Evolutionary conservation across 2,888 invertebrate genomes (phyloP), one percentile per base, ranked within the genome.

Genomic region (Habrosyne pyritoides): DNA sequence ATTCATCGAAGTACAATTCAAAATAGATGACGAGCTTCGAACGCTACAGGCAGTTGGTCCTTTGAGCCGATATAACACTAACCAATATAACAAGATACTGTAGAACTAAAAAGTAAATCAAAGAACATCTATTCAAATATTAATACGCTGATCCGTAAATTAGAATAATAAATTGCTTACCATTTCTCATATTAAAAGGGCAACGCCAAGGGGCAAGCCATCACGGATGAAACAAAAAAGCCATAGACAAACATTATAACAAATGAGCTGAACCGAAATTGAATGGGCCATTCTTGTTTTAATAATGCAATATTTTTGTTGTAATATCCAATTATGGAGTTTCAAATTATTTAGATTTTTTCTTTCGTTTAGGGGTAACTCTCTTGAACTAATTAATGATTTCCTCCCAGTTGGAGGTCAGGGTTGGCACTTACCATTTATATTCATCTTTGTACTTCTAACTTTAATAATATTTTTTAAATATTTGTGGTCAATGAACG

Each of bases 361-460:
- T 84, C 79, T 79, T 82, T 83, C 74, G 75, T 82, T 78, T 77
- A 75, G 79, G 84, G 86, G 83, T 81, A 86, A 84, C 78, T 83
- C 75, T 75, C 72, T 73, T 78, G 81, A 76, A 83, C 89, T 91
- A 91, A 91, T 91, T 91, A 91, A 91, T 91, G 91, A 87, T 86
- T 82, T 81, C 80, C 79, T 83, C 83, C 75, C 84, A 80, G 83
- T 75, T 72, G 83, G 84, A 73, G 78, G 69, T 73, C 77, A 78
- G 80, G 79, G 81, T 56, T 79, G 78, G 52, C 78, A 71, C 69
- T 42, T 8, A 42, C 2, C 7, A 42, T 18, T 14, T 18, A 18
- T 18, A 18, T n/a, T n/a, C n/a, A n/a, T n/a, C n/a, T n/a, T n/a
- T n/a, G n/a, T n/a, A 14, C n/a, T 12, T 33, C n/a, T 1, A 33